A percentile compares a stretch with the other conserved stretches of the same genome.
These are phyloP conservation scores for Pseudobourletiella spinata DNA, from an alignment of 1,140 invertebrate genomes.

Conservation along the genomic window DNA sequence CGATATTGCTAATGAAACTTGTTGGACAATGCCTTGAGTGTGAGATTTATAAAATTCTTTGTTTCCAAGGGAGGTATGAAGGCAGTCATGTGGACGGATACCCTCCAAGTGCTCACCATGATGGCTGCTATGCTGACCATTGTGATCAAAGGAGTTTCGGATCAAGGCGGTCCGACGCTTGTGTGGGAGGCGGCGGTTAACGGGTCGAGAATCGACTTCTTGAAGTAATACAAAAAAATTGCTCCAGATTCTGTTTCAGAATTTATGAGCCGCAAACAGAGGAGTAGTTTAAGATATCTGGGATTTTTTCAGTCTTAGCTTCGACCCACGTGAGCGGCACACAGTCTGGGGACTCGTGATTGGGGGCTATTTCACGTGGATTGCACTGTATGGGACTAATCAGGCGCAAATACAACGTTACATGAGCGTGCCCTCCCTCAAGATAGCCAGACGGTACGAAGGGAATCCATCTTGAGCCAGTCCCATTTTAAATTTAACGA, in stretches of 20 bases:
- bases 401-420: constrained; percentile 52
- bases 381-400: constrained; percentile 50
- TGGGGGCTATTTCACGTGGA: constrained; percentile 50
- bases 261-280: too few species aligned
- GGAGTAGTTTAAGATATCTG: too few species aligned
- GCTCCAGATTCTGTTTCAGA: too few species aligned
- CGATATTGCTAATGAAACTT: too few species aligned
- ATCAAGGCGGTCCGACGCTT: constrained; percentile 56
- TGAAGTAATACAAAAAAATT: constrained; percentile 52
- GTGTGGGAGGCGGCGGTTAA: constrained; percentile 59
- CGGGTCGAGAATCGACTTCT: constrained; percentile 64
- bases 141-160: constrained; percentile 57
- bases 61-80: constrained; percentile 50
- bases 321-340: constrained; percentile 46
- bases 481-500: neutral
- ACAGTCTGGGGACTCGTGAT: constrained; percentile 48
- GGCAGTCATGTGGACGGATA: constrained; percentile 49
- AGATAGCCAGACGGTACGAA: constrained; percentile 26
- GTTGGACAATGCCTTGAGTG: too few species aligned
- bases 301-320: constrained; percentile 41
- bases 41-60: too few species aligned
- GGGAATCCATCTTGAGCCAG: neutral
- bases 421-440: constrained; percentile 39
- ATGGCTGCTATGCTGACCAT: constrained; percentile 44
- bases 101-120: constrained; percentile 48